These are phyloP conservation scores for Hedychridium roseum DNA, from an alignment of 2,888 invertebrate genomes.

Conservation along the genomic window DNA sequence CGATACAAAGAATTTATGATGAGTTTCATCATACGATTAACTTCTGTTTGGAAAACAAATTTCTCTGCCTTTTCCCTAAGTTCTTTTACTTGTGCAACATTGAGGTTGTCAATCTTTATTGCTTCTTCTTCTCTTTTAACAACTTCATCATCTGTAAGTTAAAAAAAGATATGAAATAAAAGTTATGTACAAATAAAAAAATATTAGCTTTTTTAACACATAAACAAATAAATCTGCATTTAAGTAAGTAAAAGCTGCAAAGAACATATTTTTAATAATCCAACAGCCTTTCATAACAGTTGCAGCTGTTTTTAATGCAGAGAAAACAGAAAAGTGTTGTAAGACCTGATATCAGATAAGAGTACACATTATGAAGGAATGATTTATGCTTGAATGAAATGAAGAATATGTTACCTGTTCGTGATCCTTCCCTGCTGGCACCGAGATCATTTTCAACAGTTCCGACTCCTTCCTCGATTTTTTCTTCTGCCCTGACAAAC, in stretches of 20 bases:
- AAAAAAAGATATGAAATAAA: neutral
- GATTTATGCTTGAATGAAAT: too few relatives aligned
- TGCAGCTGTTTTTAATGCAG: too few relatives aligned
- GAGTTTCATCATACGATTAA: constrained; percentile 99
- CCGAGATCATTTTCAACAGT: constrained; percentile 83
- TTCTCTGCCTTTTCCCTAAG: constrained; percentile 88
- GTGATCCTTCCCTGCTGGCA: constrained; percentile 84
- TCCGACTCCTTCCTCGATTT: constrained; percentile 66
- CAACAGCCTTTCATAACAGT: too few relatives aligned
- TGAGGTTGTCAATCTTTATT: constrained; percentile 93
- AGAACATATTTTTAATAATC: too few relatives aligned
- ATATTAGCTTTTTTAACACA: constrained; percentile 3
- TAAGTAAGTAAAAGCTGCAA: too few relatives aligned
- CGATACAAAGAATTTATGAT: constrained; percentile 99
- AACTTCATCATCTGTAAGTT: constrained; percentile 82
- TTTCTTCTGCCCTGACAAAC: constrained; percentile 62
- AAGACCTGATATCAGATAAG: too few relatives aligned
- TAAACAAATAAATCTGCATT: too few relatives aligned
- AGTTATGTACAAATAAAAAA: constrained; percentile 17
- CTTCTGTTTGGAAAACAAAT: constrained; percentile 95
- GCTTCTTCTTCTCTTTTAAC: constrained; percentile 94
- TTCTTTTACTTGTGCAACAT: constrained; percentile 92
- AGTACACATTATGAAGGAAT: too few relatives aligned
- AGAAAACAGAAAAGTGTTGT: too few relatives aligned
- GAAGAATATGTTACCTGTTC: constrained; percentile 76